Conservation (phyloP, 1,140 invertebrate species). For the Drosophila nasuta region DNA sequence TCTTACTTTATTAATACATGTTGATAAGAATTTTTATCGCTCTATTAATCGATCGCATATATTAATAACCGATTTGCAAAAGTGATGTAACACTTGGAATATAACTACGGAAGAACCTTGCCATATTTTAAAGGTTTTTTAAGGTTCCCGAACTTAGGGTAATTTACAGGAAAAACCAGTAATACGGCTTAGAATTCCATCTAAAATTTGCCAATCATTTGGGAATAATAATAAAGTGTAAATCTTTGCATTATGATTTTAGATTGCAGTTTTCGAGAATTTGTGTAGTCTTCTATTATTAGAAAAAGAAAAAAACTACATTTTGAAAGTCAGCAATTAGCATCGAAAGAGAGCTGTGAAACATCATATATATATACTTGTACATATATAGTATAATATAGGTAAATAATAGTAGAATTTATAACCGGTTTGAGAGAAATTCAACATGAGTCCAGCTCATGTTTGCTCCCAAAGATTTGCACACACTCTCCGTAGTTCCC, state of each 20-base stretch:
- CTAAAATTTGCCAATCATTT: slow-evolving; percentile 25
- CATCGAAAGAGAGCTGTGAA: neutral
- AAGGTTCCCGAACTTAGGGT: neutral
- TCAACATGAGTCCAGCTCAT: slow-evolving; percentile 10
- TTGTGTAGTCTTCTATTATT: slow-evolving; percentile 4
- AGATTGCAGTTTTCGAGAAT: neutral
- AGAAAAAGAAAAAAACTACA: neutral
- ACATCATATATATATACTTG: neutral
- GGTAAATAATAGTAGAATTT: neutral
- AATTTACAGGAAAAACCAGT: slow-evolving; percentile 40
- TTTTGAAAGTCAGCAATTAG: slow-evolving; percentile 11
- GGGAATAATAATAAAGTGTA: neutral
- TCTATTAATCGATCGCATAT: neutral
- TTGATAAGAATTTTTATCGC: too few relatives aligned
- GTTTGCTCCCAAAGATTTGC: slow-evolving; percentile 8
- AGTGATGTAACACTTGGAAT: neutral
- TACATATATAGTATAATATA: neutral
- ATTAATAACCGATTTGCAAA: neutral
- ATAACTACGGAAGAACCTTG: slow-evolving; percentile 18
- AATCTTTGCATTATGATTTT: neutral
- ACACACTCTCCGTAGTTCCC: slow-evolving; percentile 19
- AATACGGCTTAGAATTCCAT: neutral
- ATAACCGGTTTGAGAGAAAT: slow-evolving; percentile 43
- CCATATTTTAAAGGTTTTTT: neutral
- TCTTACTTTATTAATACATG: too few relatives aligned